Evolutionary conservation across 2,888 invertebrate species (phyloP).

Genomic region (Plagodis pulveraria): DNA sequence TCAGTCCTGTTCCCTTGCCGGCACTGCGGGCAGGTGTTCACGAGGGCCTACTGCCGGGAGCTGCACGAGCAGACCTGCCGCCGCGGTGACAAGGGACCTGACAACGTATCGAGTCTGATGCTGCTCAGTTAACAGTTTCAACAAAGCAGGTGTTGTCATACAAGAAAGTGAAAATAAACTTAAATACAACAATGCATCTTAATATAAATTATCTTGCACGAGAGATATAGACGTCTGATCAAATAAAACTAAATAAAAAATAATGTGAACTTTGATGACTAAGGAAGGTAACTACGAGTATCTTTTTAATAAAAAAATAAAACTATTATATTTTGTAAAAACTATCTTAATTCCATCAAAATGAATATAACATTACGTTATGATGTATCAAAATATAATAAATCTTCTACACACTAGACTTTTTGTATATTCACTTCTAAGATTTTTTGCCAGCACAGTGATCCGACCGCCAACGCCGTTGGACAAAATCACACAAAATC

Average conservation of each 20-base stretch:
- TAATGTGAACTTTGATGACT: too few relatives aligned
- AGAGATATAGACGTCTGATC: too few relatives aligned
- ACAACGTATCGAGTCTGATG: conserved; percentile 52
- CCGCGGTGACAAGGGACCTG: conserved; percentile 43
- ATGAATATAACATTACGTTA: not conserved
- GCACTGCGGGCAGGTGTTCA: conserved; percentile 68
- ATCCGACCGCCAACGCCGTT: conserved; percentile 46
- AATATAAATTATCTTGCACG: too few relatives aligned
- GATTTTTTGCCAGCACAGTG: conserved; percentile 50
- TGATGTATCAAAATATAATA: not conserved
- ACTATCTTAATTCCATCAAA: too few relatives aligned
- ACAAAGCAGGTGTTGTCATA: too few relatives aligned
- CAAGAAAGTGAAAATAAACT: too few relatives aligned
- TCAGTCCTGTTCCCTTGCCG: conserved; percentile 56
- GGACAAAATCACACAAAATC: conserved; percentile 65
- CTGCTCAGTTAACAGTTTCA: conserved; percentile 49
- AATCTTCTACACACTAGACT: not conserved
- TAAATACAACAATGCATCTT: too few relatives aligned
- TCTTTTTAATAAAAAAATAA: too few relatives aligned
- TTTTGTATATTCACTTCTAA: not conserved
- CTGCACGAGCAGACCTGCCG: conserved; percentile 63
- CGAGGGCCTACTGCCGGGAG: conserved; percentile 72
- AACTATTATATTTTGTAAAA: too few relatives aligned
- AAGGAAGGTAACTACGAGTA: too few relatives aligned
- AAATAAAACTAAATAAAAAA: too few relatives aligned